phyloP scores from a whole-genome alignment of 2,113 vertebrate species.

The Phylloscopus trochiloides region DNA sequence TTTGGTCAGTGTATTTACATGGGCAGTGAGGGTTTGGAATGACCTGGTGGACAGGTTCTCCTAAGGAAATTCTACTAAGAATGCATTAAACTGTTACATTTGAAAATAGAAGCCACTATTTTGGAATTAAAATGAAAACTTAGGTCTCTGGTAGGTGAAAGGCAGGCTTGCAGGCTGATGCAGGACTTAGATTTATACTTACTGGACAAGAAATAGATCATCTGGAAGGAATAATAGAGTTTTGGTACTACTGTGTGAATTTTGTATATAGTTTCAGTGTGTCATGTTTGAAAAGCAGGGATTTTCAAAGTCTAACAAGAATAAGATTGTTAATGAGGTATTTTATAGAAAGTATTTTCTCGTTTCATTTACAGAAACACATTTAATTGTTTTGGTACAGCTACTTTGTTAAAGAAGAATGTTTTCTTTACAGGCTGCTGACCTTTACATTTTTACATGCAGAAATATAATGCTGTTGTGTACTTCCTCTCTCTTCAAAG shows the following conservation, averaged over 20 bases:
- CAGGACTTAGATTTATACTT: background rate
- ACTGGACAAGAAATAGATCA: background rate
- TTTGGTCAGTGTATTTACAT: background rate
- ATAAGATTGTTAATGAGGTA: background rate
- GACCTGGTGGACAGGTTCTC: background rate
- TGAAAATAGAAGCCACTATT: background rate
- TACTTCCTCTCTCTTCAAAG: background rate
- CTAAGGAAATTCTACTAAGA: background rate
- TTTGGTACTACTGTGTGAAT: background rate
- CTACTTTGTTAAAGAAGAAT: background rate
- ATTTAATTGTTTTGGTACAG: background rate
- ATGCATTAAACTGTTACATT: background rate
- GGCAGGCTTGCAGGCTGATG: background rate
- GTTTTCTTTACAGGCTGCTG: background rate
- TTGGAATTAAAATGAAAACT: background rate
- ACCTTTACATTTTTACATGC: background rate
- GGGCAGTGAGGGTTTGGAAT: background rate
- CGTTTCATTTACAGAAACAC: rapidly evolving
- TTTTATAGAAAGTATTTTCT: background rate
- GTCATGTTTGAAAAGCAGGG: background rate
- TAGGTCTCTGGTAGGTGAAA: background rate
- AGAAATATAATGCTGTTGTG: background rate
- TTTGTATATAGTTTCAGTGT: background rate
- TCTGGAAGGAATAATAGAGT: background rate
- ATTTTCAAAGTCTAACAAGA: background rate